Percentiles rank a stretch among this genome's conserved stretches.
These are phyloP conservation scores for Grammomys dolichurus DNA, from an alignment of 2,113 vertebrate genomes.

Conservation along the genomic window DNA sequence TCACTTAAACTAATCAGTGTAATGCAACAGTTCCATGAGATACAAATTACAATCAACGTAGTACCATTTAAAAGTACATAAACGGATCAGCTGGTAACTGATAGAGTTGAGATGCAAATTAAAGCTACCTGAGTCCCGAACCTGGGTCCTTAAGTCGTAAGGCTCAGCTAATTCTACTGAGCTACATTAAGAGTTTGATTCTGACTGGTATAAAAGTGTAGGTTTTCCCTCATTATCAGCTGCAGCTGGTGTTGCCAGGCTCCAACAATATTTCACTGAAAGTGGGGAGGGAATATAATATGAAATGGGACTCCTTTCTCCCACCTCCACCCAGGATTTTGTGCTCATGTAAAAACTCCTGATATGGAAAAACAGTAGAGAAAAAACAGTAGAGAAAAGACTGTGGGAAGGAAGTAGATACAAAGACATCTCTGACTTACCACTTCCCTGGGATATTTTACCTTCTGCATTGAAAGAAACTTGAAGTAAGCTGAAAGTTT, in stretches of 20 bases:
- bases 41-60: not conserved
- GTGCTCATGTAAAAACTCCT: not conserved
- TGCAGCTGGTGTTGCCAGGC: not conserved
- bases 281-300: not conserved
- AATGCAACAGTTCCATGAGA: not conserved
- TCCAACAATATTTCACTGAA: constrained; percentile 28
- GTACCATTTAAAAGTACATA: not conserved
- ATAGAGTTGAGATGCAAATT: not conserved
- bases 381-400: not conserved
- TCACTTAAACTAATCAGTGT: constrained; percentile 36
- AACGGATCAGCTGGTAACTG: not conserved
- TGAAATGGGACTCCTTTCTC: not conserved
- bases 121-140: not conserved
- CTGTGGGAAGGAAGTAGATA: not conserved
- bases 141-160: constrained; percentile 3
- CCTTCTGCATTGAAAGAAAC: constrained; percentile 23
- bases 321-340: not conserved
- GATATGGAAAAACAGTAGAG: constrained; percentile 30
- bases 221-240: not conserved
- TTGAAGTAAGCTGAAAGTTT: constrained; percentile 47
- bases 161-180: not conserved
- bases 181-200: not conserved
- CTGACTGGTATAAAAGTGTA: not conserved
- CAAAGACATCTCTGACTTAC: not conserved
- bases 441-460: constrained; percentile 40